Evolutionary conservation across 2,113 vertebrate genomes (phyloP), one percentile per base, ranked within the genome.

Genomic region (Limanda limanda): DNA sequence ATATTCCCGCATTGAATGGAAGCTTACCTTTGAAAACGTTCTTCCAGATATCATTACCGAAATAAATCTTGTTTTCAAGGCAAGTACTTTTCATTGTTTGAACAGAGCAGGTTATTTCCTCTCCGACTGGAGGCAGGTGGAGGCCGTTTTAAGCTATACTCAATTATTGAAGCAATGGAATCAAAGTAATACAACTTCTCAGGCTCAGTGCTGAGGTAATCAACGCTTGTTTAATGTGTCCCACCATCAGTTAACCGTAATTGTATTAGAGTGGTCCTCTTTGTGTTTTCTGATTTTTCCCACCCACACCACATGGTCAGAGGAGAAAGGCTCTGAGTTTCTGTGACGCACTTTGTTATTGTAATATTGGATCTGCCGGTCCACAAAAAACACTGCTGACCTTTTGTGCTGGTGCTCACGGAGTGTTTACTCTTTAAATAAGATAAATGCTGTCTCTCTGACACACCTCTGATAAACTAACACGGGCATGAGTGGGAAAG

Each of bases 401-500:
- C 75, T 79, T 68, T 75, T 67, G 20, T 2, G 11, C 76, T 80
- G 76, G 65, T 83, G 62, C 78, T 57, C 2, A 54, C 23, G 23
- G n/a, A 24, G 12, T 79, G 71, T 84, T 90, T 88, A 59, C 61
- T 61, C 11, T 77, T 42, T 27, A 37, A 57, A 65, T 71, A n/a
- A 4, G 24, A 76, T 75, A 59, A 68, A 27, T 70, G 27, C 2
- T 66, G 4, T 42, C 25, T 21, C 11, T 55, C 20, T 77, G 20
- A 81, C 55, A 55, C 17, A 20, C 51, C 6, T 54, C 11, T 25
- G 3, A 31, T 40, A 31, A 31, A 58, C 18, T 57, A 31, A 31
- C 18, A 11, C 20, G 15, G 25, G 55, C 35, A 27, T 5, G 0
- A 21, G 54, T 12, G 23, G 14, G 13, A 2, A n/a, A 42, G 62